phyloP scores from a whole-genome alignment of 2,888 invertebrate genomes.

The Pammene fasciana region DNA sequence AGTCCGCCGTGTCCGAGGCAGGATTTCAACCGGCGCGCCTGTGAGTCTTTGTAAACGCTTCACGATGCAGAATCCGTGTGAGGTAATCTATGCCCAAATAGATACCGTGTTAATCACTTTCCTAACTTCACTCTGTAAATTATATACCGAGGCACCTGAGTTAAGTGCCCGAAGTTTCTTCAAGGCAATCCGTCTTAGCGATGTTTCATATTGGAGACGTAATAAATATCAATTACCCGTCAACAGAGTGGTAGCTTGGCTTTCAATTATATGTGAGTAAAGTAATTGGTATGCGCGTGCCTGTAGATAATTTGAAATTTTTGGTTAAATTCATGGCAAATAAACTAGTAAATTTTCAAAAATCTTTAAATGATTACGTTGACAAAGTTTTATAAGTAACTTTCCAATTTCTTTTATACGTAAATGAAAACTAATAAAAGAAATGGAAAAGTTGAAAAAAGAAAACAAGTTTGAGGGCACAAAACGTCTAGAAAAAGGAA shows the following conservation, averaged over 20 bases:
- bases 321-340: neutral
- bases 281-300: neutral
- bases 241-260: conserved; percentile 12
- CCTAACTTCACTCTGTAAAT: conserved; percentile 29
- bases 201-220: conserved; percentile 30
- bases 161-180: conserved; percentile 37
- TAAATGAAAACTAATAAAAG: too few species aligned
- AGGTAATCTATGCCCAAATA: conserved; percentile 7
- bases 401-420: too few species aligned
- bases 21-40: too few species aligned
- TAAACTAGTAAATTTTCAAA: too few species aligned
- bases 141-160: conserved; percentile 34
- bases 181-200: conserved; percentile 35
- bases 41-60: neutral
- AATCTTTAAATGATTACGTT: too few species aligned
- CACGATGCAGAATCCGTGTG: neutral
- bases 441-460: too few species aligned
- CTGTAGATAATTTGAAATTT: neutral
- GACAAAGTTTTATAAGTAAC: too few species aligned
- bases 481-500: too few species aligned
- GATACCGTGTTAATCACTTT: conserved; percentile 38
- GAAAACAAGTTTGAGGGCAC: too few species aligned
- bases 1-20: too few species aligned
- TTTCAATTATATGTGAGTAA: conserved; percentile 10
- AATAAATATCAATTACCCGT: conserved; percentile 34